Conservation (phyloP, 2,797 vertebrate species). For the Tadarida brasiliensis region DNA sequence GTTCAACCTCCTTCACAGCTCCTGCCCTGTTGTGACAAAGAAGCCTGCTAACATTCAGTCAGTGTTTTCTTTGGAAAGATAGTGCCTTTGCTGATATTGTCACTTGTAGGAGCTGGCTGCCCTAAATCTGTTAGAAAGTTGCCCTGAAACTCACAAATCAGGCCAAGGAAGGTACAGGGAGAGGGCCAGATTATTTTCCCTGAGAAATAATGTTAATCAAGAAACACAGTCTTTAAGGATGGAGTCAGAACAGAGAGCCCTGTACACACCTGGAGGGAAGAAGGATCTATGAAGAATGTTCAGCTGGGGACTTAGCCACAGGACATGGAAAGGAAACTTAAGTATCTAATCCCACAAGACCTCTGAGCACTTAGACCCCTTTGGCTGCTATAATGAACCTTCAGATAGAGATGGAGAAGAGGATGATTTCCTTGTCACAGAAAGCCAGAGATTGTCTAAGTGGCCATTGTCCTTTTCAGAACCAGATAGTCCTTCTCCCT, state of each 20-base stretch:
- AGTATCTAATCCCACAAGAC: not conserved
- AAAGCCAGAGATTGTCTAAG: not conserved
- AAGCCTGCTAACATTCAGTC: constrained; percentile 80
- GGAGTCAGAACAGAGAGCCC: not conserved
- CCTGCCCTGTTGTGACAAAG: constrained; percentile 61
- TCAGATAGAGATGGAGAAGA: constrained; percentile 10
- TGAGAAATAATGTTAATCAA: constrained; percentile 19
- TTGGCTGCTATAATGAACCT: not conserved
- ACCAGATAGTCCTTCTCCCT: not conserved
- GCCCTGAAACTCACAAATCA: constrained; percentile 61
- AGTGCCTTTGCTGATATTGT: constrained; percentile 79
- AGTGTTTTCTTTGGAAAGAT: constrained; percentile 79
- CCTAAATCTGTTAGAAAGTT: constrained; percentile 70
- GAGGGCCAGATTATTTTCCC: not conserved
- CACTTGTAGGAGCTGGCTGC: constrained; percentile 65
- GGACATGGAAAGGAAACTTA: not conserved
- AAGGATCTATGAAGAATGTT: not conserved
- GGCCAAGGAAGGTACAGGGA: constrained; percentile 4
- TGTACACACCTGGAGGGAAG: not conserved
- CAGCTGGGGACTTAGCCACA: not conserved
- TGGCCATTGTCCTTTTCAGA: constrained; percentile 3
- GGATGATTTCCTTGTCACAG: not conserved
- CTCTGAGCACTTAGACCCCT: not conserved
- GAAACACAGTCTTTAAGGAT: not conserved
- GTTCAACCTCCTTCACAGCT: constrained; percentile 57